These are phyloP conservation scores for Zoanthus sansibaricus DNA, from an alignment of 92 coral and sea anemone genomes.

Conservation along the genomic window DNA sequence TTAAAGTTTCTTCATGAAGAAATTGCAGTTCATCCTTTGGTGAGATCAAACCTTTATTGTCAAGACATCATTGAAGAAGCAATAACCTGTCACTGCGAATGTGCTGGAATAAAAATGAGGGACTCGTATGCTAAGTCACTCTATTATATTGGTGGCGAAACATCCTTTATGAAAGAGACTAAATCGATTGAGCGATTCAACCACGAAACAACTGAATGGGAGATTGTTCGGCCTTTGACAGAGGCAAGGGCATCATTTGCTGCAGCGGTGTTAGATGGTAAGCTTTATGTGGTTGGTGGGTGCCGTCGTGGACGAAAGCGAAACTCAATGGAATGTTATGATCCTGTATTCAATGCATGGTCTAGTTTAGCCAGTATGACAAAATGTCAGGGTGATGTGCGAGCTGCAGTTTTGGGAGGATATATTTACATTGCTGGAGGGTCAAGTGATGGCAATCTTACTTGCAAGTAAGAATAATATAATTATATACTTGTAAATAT, in stretches of 20 bases:
- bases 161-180: constrained; percentile 96
- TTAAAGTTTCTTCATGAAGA: constrained; percentile 75
- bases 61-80: constrained; percentile 94
- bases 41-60: constrained; percentile 75
- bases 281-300: constrained; percentile 96
- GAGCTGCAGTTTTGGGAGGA: constrained; percentile 95
- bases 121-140: constrained; percentile 83
- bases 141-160: constrained; percentile 94
- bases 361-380: constrained; percentile 70
- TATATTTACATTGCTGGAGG: constrained; percentile 99
- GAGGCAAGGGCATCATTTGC: constrained; percentile 95
- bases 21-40: constrained; percentile 69
- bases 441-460: constrained; percentile 89
- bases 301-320: constrained; percentile 89
- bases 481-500: constrained; percentile 30
- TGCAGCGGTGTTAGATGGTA: constrained; percentile 76
- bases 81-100: constrained; percentile 81
- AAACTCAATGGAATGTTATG: constrained; percentile 92
- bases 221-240: constrained; percentile 70
- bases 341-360: constrained; percentile 84
- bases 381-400: constrained; percentile 95
- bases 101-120: constrained; percentile 93
- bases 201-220: constrained; percentile 87
- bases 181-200: constrained; percentile 88
- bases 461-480: constrained; percentile 83